Percentiles rank a stretch among this genome's conserved stretches.
phyloP scores from a whole-genome alignment of 2,797 vertebrate genomes.

The Sebastes oblongus region DNA sequence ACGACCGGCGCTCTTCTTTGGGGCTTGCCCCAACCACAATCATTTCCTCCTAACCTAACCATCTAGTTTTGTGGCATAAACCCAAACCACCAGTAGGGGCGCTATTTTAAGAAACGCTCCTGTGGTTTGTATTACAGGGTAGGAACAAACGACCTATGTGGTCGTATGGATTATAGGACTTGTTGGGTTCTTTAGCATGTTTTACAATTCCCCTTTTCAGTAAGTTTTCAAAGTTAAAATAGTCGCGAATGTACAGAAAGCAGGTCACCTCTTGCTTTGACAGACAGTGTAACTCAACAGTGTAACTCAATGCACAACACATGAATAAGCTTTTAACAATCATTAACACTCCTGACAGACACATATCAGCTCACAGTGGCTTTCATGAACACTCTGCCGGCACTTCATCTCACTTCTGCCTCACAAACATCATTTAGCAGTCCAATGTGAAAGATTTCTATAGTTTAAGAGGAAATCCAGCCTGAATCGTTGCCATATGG shows the following conservation, averaged over 20 bases:
- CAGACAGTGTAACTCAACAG: not conserved
- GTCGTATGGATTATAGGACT: too few relatives aligned
- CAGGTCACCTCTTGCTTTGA: not conserved
- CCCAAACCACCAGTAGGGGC: too few relatives aligned
- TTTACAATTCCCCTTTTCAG: too few relatives aligned
- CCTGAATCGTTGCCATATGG: constrained; percentile 16
- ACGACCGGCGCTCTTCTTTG: too few relatives aligned
- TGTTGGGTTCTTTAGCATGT: not conserved
- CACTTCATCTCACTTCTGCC: not conserved
- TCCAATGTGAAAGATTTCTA: not conserved
- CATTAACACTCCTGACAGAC: constrained; percentile 1
- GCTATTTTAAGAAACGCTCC: too few relatives aligned
- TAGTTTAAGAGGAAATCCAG: constrained; percentile 28
- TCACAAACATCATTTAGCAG: constrained; percentile 9
- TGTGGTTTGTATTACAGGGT: too few relatives aligned
- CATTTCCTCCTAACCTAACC: too few relatives aligned
- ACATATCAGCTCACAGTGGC: not conserved
- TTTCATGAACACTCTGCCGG: not conserved
- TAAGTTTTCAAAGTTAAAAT: not conserved
- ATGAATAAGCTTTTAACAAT: constrained; percentile 8
- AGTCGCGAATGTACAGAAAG: not conserved
- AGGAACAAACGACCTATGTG: too few relatives aligned
- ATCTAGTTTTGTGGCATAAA: too few relatives aligned
- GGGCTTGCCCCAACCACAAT: too few relatives aligned
- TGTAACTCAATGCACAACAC: not conserved